Evolutionary conservation across 37 sponge, comb jelly and placozoan genomes (phyloP).

Genomic region (Spongilla lacustris): DNA sequence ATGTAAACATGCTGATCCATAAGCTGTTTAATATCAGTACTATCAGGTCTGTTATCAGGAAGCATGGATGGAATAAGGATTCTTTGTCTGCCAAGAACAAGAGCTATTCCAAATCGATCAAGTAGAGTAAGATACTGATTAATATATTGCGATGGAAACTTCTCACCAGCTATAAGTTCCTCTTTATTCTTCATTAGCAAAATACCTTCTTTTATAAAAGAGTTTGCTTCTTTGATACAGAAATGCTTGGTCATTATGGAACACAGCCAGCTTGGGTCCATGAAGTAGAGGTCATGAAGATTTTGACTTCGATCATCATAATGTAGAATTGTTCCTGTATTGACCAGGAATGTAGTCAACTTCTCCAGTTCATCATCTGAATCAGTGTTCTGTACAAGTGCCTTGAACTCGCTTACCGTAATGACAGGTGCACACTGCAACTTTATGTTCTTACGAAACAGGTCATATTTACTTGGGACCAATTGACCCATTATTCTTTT

Average conservation of each 20-base stretch:
- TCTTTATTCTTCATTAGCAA: constrained; percentile 23
- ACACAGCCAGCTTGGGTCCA: constrained; percentile 73
- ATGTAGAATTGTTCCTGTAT: constrained; percentile 69
- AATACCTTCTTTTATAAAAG: constrained; percentile 67
- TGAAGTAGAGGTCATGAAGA: constrained; percentile 73
- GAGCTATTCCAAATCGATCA: constrained; percentile 74
- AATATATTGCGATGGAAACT: constrained; percentile 48
- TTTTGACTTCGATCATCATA: constrained; percentile 58
- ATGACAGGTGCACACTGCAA: constrained; percentile 29
- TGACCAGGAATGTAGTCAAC: constrained; percentile 49
- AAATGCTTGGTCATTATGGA: constrained; percentile 77
- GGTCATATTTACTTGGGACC: constrained; percentile 63
- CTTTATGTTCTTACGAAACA: constrained; percentile 4
- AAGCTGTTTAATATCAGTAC: not conserved
- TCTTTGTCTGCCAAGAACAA: constrained; percentile 42
- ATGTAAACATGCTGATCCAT: constrained; percentile 10
- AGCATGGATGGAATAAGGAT: constrained; percentile 81
- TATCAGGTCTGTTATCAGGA: constrained; percentile 26
- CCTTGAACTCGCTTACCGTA: constrained; percentile 28
- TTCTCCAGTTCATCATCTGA: constrained; percentile 42
- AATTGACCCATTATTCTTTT: constrained; percentile 57
- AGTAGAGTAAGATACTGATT: constrained; percentile 69
- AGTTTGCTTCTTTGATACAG: constrained; percentile 9
- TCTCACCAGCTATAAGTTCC: constrained; percentile 18
- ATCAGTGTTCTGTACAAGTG: constrained; percentile 25